Conservation (phyloP, 1,140 invertebrate species). For the Sesamia nonagrioides region DNA sequence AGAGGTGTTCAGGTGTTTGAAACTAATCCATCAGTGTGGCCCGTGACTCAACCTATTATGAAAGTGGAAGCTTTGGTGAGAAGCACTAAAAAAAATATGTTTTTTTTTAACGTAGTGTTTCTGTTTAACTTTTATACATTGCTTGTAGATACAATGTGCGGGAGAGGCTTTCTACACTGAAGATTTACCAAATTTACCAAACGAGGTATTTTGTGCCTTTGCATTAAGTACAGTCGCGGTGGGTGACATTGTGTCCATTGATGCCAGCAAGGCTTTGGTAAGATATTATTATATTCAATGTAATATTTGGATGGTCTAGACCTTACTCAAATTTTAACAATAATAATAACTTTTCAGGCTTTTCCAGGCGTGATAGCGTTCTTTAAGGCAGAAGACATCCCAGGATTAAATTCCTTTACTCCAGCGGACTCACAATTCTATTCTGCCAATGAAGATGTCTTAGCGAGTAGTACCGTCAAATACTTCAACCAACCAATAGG, state of each 20-base stretch:
- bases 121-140: too few relatives aligned
- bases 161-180: slow-evolving; percentile 90
- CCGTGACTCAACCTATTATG: slow-evolving; percentile 90
- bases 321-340: too few relatives aligned
- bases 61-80: slow-evolving; percentile 89
- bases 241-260: slow-evolving; percentile 88
- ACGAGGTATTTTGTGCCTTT: slow-evolving; percentile 90
- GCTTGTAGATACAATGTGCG: slow-evolving; percentile 87
- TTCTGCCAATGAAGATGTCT: slow-evolving; percentile 83
- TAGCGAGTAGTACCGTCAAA: slow-evolving; percentile 84
- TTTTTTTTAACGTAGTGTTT: too few relatives aligned
- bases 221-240: slow-evolving; percentile 88
- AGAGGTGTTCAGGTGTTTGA: slow-evolving; percentile 89
- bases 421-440: slow-evolving; percentile 57
- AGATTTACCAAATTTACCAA: slow-evolving; percentile 87
- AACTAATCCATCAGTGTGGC: slow-evolving; percentile 89
- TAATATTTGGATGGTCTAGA: neutral
- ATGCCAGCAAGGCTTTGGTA: slow-evolving; percentile 89
- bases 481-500: slow-evolving; percentile 92
- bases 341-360: slow-evolving; percentile 74
- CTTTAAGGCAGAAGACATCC: slow-evolving; percentile 92
- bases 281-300: neutral
- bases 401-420: slow-evolving; percentile 90
- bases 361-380: slow-evolving; percentile 91
- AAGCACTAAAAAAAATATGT: neutral